Conservation (phyloP, 2,888 invertebrate species). For the Epistrophe grossulariae region DNA sequence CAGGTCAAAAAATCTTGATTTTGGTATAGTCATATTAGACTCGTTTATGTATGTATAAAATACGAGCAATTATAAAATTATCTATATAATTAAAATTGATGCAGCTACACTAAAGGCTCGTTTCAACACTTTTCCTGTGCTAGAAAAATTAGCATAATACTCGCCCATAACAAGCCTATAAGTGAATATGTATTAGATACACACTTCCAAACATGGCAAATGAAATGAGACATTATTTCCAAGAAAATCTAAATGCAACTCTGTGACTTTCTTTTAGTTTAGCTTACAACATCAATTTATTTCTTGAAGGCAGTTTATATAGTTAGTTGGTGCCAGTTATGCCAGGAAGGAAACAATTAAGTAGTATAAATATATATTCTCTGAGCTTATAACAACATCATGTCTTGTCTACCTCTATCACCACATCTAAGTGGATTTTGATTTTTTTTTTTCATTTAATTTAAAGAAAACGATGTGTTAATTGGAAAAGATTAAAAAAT, state of each 20-base stretch:
- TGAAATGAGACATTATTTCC: slow-evolving; percentile 7
- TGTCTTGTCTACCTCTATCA: not conserved
- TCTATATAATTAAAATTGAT: too few species aligned
- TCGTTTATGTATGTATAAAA: too few species aligned
- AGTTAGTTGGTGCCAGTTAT: not conserved
- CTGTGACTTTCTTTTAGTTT: slow-evolving; percentile 16
- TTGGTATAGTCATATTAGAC: too few species aligned
- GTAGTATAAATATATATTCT: not conserved
- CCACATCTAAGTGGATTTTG: slow-evolving; percentile 27
- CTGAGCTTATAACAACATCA: slow-evolving; percentile 9
- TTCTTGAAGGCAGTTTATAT: not conserved
- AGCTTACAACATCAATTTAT: not conserved
- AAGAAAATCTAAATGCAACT: slow-evolving; percentile 5
- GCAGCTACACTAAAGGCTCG: not conserved
- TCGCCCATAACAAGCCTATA: slow-evolving; percentile 10
- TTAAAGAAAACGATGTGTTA: slow-evolving; percentile 49
- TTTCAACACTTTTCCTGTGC: not conserved
- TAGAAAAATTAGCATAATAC: slow-evolving; percentile 2
- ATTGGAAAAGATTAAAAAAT: slow-evolving; percentile 51
- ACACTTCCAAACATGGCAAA: slow-evolving; percentile 9
- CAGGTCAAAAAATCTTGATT: too few species aligned
- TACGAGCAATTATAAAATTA: too few species aligned
- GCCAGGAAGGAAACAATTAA: slow-evolving; percentile 44
- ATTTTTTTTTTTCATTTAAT: not conserved
- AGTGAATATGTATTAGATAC: not conserved